Conservation (phyloP, 2,888 invertebrate genomes). For the Drosophila infuscata region DNA sequence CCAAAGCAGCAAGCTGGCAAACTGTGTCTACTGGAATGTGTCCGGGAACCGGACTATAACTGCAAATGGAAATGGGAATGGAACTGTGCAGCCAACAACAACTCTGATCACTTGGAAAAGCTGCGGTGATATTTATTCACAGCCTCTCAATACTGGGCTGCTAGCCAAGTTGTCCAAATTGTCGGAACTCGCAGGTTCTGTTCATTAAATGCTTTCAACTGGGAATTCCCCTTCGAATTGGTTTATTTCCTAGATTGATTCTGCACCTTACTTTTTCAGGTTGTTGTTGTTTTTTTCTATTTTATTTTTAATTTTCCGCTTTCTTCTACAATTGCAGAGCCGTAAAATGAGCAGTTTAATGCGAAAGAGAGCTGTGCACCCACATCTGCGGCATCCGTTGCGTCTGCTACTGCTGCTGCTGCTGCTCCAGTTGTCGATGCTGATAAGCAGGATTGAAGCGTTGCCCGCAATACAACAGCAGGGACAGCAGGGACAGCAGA, state of each 20-base stretch:
- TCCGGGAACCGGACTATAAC: constrained; percentile 14
- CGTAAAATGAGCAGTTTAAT: constrained; percentile 25
- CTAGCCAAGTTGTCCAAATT: not conserved
- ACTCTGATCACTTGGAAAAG: constrained; percentile 20
- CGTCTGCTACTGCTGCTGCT: constrained; percentile 35
- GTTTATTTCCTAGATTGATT: not conserved
- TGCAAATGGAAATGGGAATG: constrained; percentile 37
- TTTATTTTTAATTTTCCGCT: not conserved
- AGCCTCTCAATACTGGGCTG: not conserved
- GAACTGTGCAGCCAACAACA: constrained; percentile 20
- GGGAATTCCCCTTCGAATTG: not conserved
- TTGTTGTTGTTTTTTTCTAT: not conserved
- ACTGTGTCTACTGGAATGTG: constrained; percentile 24
- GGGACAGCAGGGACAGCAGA: constrained; percentile 26
- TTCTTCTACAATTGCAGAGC: constrained; percentile 10
- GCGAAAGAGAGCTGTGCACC: constrained; percentile 1
- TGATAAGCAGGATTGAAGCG: constrained; percentile 23
- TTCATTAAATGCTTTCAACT: not conserved
- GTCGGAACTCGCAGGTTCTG: not conserved
- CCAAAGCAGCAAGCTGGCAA: constrained; percentile 21
- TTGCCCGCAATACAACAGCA: constrained; percentile 66
- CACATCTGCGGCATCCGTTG: not conserved
- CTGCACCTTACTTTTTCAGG: not conserved
- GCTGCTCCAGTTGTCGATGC: constrained; percentile 33
- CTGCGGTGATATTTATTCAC: constrained; percentile 20